A percentile compares a stretch with the other conserved stretches of the same genome.
Conservation (phyloP, 2,797 vertebrate genomes). For the Pantherophis alleghaniensis region DNA sequence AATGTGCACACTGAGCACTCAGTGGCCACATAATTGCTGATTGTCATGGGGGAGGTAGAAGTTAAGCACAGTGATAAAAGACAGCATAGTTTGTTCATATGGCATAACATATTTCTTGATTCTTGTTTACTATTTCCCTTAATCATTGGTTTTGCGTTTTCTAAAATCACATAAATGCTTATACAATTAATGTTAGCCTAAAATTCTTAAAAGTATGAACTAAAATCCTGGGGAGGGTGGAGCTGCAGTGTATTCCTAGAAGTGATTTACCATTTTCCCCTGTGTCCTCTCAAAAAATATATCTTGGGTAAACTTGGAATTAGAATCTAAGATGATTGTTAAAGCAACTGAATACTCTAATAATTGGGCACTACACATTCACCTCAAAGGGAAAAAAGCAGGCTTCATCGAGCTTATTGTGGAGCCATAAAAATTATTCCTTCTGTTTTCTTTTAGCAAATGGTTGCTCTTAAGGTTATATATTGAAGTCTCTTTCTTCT, state of each 20-base stretch:
- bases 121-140: background rate
- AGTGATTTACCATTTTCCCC: background rate
- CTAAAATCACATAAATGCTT: background rate
- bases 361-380: background rate
- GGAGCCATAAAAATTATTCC: background rate
- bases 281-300: background rate
- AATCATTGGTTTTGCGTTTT: background rate
- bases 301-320: constrained; percentile 5
- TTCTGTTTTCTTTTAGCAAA: background rate
- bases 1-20: background rate
- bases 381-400: background rate
- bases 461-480: background rate
- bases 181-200: background rate
- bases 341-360: background rate
- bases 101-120: background rate
- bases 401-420: background rate
- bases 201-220: background rate
- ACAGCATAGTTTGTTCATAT: constrained; percentile 11
- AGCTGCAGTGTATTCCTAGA: background rate
- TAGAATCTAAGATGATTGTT: background rate
- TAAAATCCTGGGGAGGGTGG: background rate
- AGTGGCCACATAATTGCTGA: background rate
- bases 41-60: background rate
- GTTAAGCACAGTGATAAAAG: background rate
- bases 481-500: background rate